Evolutionary conservation across 1,140 invertebrate genomes (phyloP).

Genomic region (Phortica variegata): DNA sequence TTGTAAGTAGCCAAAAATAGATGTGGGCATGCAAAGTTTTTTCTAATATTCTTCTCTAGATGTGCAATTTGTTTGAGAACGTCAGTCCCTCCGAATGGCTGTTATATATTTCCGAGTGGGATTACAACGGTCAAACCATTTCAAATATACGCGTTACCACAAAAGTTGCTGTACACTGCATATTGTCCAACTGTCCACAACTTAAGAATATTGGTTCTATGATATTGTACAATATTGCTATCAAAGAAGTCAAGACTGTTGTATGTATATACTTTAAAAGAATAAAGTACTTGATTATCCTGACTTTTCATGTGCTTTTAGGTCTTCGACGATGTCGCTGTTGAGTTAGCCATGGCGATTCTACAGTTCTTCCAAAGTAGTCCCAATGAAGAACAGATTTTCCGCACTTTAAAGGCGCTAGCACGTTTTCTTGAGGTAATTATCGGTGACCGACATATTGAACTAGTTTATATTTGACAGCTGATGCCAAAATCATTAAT

Average conservation of each 20-base stretch:
- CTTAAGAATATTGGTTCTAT: constrained; percentile 80
- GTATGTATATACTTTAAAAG: constrained; percentile 65
- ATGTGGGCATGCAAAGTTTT: constrained; percentile 33
- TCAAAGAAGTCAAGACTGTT: constrained; percentile 96
- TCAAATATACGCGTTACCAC: constrained; percentile 90
- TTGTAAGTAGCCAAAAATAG: constrained; percentile 62
- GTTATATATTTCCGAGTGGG: constrained; percentile 90
- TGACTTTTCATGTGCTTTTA: constrained; percentile 43
- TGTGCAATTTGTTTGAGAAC: constrained; percentile 90
- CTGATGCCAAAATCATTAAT: constrained; percentile 22
- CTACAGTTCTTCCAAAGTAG: constrained; percentile 82
- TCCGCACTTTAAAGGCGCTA: constrained; percentile 76
- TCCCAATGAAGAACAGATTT: constrained; percentile 78
- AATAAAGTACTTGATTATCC: background rate
- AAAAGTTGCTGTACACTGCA: constrained; percentile 83
- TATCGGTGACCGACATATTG: constrained; percentile 52
- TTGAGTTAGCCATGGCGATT: constrained; percentile 89
- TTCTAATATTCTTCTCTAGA: constrained; percentile 58
- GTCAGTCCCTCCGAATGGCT: constrained; percentile 88
- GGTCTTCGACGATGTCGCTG: constrained; percentile 92
- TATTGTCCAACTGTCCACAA: constrained; percentile 71
- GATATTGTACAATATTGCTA: constrained; percentile 86
- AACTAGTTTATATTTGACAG: constrained; percentile 20
- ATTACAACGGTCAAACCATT: constrained; percentile 68
- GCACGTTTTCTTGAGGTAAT: constrained; percentile 74